phyloP scores from a whole-genome alignment of 2,113 vertebrate genomes.

The Junco hyemalis region DNA sequence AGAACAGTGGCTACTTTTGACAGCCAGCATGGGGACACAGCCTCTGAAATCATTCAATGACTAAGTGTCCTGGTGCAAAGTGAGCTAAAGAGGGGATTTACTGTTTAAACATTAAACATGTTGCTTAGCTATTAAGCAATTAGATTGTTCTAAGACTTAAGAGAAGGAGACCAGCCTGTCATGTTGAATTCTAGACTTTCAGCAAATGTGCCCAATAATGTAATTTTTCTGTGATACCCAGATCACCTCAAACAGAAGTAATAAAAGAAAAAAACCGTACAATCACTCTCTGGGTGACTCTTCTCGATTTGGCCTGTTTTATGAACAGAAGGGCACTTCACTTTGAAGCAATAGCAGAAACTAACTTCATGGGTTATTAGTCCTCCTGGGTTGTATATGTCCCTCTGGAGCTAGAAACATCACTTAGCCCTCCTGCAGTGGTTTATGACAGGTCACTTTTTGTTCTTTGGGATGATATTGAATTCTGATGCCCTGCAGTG shows the following conservation, averaged over 20 bases:
- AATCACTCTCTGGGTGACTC: not conserved
- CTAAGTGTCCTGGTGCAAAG: not conserved
- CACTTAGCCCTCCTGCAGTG: not conserved
- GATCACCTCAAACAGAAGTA: not conserved
- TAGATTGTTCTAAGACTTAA: not conserved
- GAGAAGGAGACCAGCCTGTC: not conserved
- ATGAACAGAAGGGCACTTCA: not conserved
- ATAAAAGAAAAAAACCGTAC: not conserved
- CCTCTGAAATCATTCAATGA: conserved; percentile 27
- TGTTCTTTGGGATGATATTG: not conserved
- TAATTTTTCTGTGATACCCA: not conserved
- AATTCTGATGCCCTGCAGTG: not conserved
- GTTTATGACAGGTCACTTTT: not conserved
- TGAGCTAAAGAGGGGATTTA: conserved; percentile 56
- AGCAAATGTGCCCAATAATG: not conserved
- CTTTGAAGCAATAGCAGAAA: not conserved
- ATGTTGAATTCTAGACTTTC: not conserved
- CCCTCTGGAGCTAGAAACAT: not conserved
- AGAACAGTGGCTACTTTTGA: conserved; percentile 49
- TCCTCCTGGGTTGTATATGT: not conserved
- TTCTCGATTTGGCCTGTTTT: not conserved
- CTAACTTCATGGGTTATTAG: not conserved
- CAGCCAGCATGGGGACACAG: not conserved
- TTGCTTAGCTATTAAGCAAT: conserved; percentile 62
- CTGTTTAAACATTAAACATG: conserved; percentile 60